A percentile compares a stretch with the other conserved stretches of the same genome.
Evolutionary conservation across 2,888 invertebrate genomes (phyloP).

Genomic region (Hypomecis punctinalis): DNA sequence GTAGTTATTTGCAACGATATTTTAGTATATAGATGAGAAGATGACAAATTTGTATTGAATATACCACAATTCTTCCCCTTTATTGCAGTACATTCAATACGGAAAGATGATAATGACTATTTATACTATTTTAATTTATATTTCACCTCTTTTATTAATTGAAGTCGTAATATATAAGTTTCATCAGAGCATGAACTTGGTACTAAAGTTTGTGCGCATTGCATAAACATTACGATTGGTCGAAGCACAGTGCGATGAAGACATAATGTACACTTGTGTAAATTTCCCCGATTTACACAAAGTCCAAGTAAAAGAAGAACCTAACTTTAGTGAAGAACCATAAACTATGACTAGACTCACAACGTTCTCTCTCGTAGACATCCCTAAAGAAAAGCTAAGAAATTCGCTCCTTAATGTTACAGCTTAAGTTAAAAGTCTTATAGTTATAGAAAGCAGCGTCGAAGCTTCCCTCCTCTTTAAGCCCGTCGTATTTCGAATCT

Average conservation of each 20-base stretch:
- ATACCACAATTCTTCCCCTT: conserved; percentile 83
- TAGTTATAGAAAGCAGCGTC: conserved; percentile 65
- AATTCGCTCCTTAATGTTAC: conserved; percentile 59
- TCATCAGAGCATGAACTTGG: conserved; percentile 46
- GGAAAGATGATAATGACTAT: conserved; percentile 48
- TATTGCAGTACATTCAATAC: conserved; percentile 76
- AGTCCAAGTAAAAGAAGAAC: conserved; percentile 46
- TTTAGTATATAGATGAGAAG: conserved; percentile 50
- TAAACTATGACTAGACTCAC: conserved; percentile 62
- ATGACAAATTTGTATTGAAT: conserved; percentile 54
- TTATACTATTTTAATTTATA: conserved; percentile 42
- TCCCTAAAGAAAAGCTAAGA: conserved; percentile 60
- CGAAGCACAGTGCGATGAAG: conserved; percentile 75
- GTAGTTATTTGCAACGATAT: conserved; percentile 58
- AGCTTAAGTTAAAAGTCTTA: conserved; percentile 72
- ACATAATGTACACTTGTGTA: conserved; percentile 69
- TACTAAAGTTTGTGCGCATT: conserved; percentile 73
- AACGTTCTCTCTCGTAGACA: conserved; percentile 69
- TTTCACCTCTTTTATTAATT: conserved; percentile 22
- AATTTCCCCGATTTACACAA: conserved; percentile 83
- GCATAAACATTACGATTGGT: conserved; percentile 63
- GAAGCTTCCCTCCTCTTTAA: conserved; percentile 62
- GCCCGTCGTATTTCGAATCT: conserved; percentile 61
- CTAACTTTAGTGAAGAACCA: conserved; percentile 58
- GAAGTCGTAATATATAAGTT: conserved; percentile 28